A percentile compares a stretch with the other conserved stretches of the same genome.
phyloP scores from a whole-genome alignment of 2,888 invertebrate genomes.

The Yponomeuta cagnagella region DNA sequence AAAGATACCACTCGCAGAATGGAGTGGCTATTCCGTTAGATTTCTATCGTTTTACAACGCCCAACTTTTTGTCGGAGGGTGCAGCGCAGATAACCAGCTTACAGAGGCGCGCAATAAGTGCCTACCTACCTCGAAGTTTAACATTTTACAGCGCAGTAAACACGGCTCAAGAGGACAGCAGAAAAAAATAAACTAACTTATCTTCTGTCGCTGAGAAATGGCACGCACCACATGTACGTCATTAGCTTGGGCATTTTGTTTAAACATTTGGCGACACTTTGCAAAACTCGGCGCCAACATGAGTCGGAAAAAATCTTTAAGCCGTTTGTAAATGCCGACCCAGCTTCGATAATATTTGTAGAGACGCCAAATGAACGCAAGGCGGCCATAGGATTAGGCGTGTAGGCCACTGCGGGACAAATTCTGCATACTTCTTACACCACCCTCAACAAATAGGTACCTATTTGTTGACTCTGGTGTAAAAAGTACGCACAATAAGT shows the following conservation, averaged over 20 bases:
- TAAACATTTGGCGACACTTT: constrained; percentile 65
- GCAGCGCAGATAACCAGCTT: neutral
- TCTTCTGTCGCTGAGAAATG: constrained; percentile 37
- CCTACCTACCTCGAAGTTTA: constrained; percentile 9
- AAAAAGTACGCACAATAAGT: no score
- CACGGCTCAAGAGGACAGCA: constrained; percentile 25
- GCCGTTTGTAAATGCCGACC: constrained; percentile 42
- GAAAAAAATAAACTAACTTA: constrained; percentile 31
- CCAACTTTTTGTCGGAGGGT: neutral
- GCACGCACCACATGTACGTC: constrained; percentile 66
- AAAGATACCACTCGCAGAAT: constrained; percentile 21
- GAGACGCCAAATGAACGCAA: constrained; percentile 67
- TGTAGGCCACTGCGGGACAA: constrained; percentile 17
- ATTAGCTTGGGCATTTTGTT: constrained; percentile 54
- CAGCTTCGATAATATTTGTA: constrained; percentile 67
- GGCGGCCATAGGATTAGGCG: constrained; percentile 66
- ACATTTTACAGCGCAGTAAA: constrained; percentile 6
- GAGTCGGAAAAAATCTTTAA: constrained; percentile 36
- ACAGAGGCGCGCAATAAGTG: neutral
- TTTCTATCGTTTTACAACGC: neutral
- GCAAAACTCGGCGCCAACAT: constrained; percentile 62
- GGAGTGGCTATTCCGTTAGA: constrained; percentile 9
- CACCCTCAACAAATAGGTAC: neutral
- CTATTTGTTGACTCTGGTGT: no score
- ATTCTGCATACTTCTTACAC: neutral